These are phyloP conservation scores for Solenopsis invicta DNA, from an alignment of 1,140 invertebrate genomes.

Conservation along the genomic window DNA sequence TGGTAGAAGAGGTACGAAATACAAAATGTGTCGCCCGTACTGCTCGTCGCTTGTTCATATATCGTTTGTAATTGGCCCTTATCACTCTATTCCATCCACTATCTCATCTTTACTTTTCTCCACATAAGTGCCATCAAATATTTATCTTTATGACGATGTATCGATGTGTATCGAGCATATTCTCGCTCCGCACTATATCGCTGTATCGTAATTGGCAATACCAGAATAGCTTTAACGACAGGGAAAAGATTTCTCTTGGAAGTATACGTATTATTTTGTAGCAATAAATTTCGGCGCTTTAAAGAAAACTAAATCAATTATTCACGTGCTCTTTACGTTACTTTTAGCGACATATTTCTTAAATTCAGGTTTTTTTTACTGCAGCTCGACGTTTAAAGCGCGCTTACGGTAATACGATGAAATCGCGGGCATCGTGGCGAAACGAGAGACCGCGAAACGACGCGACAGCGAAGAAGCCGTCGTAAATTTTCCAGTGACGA, in stretches of 20 bases:
- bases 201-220: constrained; percentile 30
- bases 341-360: background rate
- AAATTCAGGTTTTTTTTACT: constrained; percentile 11
- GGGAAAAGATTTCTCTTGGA: constrained; percentile 22
- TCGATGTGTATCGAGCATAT: constrained; percentile 32
- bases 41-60: constrained; percentile 14
- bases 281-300: background rate
- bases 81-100: constrained; percentile 42
- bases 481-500: constrained; percentile 78
- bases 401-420: constrained; percentile 71
- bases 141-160: constrained; percentile 52
- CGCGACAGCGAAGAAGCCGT: constrained; percentile 50
- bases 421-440: constrained; percentile 58
- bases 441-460: constrained; percentile 46
- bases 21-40: background rate
- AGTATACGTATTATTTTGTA: background rate
- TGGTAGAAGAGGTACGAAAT: background rate
- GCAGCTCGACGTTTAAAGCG: constrained; percentile 61
- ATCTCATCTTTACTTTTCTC: constrained; percentile 31
- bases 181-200: background rate
- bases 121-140: constrained; percentile 46
- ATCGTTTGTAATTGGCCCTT: constrained; percentile 50
- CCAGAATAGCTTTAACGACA: background rate
- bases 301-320: background rate
- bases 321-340: background rate